These are phyloP conservation scores for Etheostoma nigrum DNA, from an alignment of 2,797 vertebrate genomes.

Conservation along the genomic window DNA sequence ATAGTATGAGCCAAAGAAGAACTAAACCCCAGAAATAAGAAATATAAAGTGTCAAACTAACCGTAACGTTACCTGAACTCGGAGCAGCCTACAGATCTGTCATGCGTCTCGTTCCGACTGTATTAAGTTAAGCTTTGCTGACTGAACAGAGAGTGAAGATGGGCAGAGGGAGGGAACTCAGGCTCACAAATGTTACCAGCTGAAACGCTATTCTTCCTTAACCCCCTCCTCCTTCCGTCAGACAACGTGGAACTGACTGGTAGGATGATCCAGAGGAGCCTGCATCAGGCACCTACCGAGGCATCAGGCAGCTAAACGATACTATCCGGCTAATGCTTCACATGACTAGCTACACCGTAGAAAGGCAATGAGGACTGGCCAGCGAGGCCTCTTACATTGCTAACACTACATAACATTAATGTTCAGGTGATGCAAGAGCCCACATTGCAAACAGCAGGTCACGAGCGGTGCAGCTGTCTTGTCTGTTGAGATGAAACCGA, in stretches of 20 bases:
- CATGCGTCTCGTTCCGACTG: constrained; percentile 31
- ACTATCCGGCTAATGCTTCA: neutral
- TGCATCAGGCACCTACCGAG: constrained; percentile 8
- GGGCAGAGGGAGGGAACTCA: constrained; percentile 61
- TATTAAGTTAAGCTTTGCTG: constrained; percentile 12
- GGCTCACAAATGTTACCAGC: constrained; percentile 59
- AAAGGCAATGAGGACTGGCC: neutral
- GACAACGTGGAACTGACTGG: constrained; percentile 72
- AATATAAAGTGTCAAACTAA: neutral
- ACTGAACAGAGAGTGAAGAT: constrained; percentile 22
- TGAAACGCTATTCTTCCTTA: constrained; percentile 48
- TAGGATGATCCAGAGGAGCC: constrained; percentile 44
- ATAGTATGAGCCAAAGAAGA: neutral
- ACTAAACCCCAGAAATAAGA: neutral
- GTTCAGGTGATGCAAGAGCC: neutral
- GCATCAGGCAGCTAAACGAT: neutral
- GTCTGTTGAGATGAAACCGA: neutral
- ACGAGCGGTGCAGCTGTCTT: neutral
- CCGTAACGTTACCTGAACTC: constrained; percentile 54
- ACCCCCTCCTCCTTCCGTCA: constrained; percentile 41
- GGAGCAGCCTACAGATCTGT: constrained; percentile 26
- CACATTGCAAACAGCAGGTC: neutral
- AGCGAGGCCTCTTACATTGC: too few relatives aligned
- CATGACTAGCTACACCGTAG: constrained; percentile 5
- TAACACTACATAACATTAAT: too few relatives aligned